Evolutionary conservation across 2,113 vertebrate genomes (phyloP).

Genomic region (Theropithecus gelada): DNA sequence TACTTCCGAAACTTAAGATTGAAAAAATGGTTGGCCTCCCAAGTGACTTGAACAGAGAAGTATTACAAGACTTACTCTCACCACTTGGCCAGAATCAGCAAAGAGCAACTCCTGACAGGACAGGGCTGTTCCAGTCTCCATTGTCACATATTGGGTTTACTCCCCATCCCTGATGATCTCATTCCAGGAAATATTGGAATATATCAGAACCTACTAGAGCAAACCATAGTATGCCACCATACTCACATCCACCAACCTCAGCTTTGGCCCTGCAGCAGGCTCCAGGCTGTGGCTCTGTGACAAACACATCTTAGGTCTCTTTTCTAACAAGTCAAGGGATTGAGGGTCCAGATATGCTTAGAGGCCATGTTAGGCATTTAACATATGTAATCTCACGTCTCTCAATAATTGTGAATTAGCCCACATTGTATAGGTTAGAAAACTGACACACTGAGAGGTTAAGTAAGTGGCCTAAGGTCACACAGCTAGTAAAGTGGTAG

Average conservation of each 20-base stretch:
- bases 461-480: not conserved
- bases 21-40: no score
- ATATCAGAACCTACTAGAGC: slow-evolving; percentile 1
- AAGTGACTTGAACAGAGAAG: not conserved
- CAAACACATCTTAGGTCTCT: not conserved
- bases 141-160: not conserved
- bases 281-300: not conserved
- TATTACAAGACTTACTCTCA: not conserved
- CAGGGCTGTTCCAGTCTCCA: not conserved
- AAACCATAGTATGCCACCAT: not conserved
- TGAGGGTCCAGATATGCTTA: not conserved
- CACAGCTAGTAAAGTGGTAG: not conserved
- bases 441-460: not conserved
- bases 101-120: not conserved
- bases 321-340: not conserved
- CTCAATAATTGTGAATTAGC: not conserved
- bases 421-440: not conserved
- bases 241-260: not conserved
- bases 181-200: not conserved
- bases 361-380: not conserved
- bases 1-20: not conserved
- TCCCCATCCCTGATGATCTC: not conserved
- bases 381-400: not conserved
- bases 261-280: not conserved
- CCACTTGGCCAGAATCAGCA: not conserved